Evolutionary conservation across 2,797 vertebrate genomes (phyloP), one percentile per base, ranked within the genome.

Genomic region (Clarias pachynema): DNA sequence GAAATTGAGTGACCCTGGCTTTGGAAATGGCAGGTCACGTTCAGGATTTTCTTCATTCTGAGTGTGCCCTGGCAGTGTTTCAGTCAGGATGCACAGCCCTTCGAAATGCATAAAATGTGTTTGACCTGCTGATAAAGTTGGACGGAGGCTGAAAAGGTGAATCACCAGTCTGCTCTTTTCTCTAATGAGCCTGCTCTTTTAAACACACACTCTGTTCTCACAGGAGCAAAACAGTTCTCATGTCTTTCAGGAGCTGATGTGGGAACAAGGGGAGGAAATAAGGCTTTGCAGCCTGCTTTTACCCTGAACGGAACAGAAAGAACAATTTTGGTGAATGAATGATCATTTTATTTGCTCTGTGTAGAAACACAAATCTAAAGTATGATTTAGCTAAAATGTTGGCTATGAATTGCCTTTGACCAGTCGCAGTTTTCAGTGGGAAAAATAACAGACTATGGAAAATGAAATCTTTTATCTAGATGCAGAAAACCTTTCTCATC

Each of bases 121-220:
- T 79, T 79, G 74, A 68, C 53, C 49, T 84, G 74, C 70, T 68
- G 83, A 53, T 78, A 86, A 84, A 86, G 82, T 87, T 87, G 57
- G 87, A 49, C 60, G 31, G 29, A 83, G 31, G 49, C 81, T 87
- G 87, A 88, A 86, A 87, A 88, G 87, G 79, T 86, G 81, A 87
- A 88, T 88, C 85, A 72, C 75, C 20, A 68, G 73, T 81, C 74
- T 88, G 81, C 72, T 66, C 66, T 70, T 72, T 53, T 29, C 82
- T 79, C 81, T 89, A 87, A 89, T 88, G 87, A 87, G 82, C 63
- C 78, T 63, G 59, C 78, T 63, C 78, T 79, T 79, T 79, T 75
- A 85, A 84, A 80, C 86, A 85, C 84, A 81, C 86, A 79, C 66
- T 82, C 73, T 79, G 82, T 60, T 79, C 75, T 40, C 57, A 79